Conservation (phyloP, 2,113 vertebrate species). For the Elanoides forficatus region DNA sequence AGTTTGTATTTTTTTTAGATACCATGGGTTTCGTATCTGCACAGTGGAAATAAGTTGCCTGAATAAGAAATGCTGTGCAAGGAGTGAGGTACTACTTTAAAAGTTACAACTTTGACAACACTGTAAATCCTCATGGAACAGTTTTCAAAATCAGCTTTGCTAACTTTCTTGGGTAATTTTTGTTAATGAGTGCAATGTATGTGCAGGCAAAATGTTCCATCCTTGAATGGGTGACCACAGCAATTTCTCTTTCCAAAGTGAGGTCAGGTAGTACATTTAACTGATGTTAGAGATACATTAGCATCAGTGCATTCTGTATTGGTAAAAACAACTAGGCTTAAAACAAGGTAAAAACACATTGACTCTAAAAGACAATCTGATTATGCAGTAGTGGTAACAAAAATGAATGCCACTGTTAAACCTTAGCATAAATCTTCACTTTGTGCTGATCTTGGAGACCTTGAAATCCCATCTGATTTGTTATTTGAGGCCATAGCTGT, state of each 20-base stretch:
- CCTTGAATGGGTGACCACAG: not conserved
- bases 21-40: not conserved
- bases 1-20: not conserved
- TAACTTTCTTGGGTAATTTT: not conserved
- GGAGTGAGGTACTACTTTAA: not conserved
- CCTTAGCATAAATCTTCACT: not conserved
- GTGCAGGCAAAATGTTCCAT: not conserved
- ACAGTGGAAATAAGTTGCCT: not conserved
- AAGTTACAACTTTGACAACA: not conserved
- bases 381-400: slow-evolving; percentile 31
- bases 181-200: not conserved
- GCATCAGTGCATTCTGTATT: not conserved
- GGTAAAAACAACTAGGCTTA: not conserved
- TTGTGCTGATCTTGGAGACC: slow-evolving; percentile 50
- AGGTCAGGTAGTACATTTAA: not conserved
- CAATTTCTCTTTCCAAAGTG: not conserved
- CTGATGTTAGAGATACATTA: not conserved
- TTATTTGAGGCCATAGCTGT: not conserved
- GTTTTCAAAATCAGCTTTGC: not conserved
- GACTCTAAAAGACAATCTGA: slow-evolving; percentile 34
- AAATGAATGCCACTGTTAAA: slow-evolving; percentile 16
- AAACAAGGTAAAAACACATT: not conserved
- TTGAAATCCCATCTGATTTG: slow-evolving; percentile 54
- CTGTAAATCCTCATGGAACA: not conserved
- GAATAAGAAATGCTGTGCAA: not conserved